phyloP scores from a whole-genome alignment of 2,113 vertebrate species.

The Cyphomyrus plagiostoma region DNA sequence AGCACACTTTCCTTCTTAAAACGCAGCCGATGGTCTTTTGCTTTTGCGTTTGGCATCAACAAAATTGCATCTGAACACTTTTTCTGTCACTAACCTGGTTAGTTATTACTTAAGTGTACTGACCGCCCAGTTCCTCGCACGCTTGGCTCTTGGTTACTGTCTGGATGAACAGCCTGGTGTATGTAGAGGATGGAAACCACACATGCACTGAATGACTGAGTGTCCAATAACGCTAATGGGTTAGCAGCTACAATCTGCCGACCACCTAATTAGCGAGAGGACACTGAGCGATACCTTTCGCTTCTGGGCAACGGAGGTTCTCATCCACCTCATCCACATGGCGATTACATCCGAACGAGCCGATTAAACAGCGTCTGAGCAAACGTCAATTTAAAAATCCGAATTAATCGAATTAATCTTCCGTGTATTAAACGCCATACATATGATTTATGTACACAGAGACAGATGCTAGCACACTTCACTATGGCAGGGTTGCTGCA shows the following conservation, averaged over 20 bases:
- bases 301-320: not conserved
- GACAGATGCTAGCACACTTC: not conserved
- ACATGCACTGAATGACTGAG: not conserved
- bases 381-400: not conserved
- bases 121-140: not conserved
- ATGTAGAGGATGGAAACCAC: not conserved
- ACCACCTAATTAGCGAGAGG: not conserved
- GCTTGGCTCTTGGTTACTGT: not conserved
- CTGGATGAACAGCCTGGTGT: not conserved
- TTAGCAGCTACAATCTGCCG: not conserved
- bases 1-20: not conserved
- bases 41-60: not conserved
- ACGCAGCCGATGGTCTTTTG: not conserved
- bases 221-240: not conserved
- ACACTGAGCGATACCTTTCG: not conserved
- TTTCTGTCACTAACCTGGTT: not conserved
- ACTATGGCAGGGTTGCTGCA: not conserved
- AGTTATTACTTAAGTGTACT: not conserved
- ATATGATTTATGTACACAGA: conserved; percentile 18
- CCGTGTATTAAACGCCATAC: not conserved
- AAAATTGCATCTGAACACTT: not conserved
- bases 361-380: not conserved
- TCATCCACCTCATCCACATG: not conserved
- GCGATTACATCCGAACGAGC: not conserved
- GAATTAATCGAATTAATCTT: conserved; percentile 2